Evolutionary conservation across 2,113 vertebrate genomes (phyloP), one percentile per base, ranked within the genome.

Genomic region (Pygathrix nemaeus): DNA sequence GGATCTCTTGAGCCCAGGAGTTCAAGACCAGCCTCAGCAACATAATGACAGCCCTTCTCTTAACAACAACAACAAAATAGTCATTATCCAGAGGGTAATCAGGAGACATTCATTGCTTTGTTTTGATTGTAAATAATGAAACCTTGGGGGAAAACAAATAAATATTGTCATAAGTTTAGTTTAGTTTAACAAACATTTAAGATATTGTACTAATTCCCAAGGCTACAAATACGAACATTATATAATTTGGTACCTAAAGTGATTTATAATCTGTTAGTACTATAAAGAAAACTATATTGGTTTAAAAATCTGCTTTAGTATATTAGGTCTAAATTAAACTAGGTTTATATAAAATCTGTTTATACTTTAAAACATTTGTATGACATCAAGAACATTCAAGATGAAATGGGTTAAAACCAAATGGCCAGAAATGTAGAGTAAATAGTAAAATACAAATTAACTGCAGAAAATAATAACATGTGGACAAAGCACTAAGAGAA

Each of bases 151-250:
- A 38, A 40, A 70, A 45, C 45, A 96, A 81, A 85, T 43, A 76
- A 83, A 87, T 89, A 73, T 70, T 90, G 68, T 17, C 81, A 16
- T 64, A 87, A 92, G 82, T 87, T 95, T 5, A 75, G 16, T 79
- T 72, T 79, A 66, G 40, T 92, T 92, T 68, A 66, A 75, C 61
- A 87, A 95, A 21, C 50, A 94, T 25, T 95, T 92, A 82, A 95
- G 32, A 75, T 6, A 32, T 45, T 59, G 7, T 76, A 72, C 17
- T 73, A 16, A 78, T 92, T 3, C 14, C 25, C 5, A 38, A 88
- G 40, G 48, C 61, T 81, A 93, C 48, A 92, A 78, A 93, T 64
- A 82, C 25, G 43, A 95, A 66, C 38, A 76, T 78, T 66, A n/a
- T 61, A 35, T 94, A 80, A 92, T 73, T 86, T 81, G 27, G 27